Percentiles rank a stretch among this genome's conserved stretches.
Evolutionary conservation across 92 coral and sea anemone genomes (phyloP).

Genomic region (Bergia puertoricense): DNA sequence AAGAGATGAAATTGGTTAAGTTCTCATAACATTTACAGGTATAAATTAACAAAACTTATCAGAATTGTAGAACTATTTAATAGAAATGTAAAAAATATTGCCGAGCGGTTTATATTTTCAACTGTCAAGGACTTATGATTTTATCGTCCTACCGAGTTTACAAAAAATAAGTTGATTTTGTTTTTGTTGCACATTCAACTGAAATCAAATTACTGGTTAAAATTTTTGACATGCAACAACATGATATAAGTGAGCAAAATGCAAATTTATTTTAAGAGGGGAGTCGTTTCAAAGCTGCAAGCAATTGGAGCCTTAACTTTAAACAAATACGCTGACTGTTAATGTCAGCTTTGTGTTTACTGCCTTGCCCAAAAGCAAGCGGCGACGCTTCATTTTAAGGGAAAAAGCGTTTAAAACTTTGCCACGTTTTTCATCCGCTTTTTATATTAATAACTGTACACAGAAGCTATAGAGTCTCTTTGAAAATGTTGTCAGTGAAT

Average conservation of each 20-base stretch:
- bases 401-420: not conserved
- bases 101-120: not conserved
- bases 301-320: not conserved
- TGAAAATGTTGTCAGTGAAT: not conserved
- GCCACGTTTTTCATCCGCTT: not conserved
- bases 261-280: slow-evolving; percentile 1
- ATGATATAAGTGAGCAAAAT: not conserved
- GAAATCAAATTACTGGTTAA: not conserved
- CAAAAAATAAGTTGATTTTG: not conserved
- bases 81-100: not conserved
- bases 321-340: not conserved
- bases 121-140: not conserved
- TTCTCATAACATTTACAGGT: not conserved
- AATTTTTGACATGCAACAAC: not conserved
- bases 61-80: not conserved
- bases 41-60: not conserved
- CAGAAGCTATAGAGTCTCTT: not conserved
- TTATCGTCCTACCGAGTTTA: not conserved
- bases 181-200: not conserved
- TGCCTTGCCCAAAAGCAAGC: not conserved
- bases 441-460: not conserved
- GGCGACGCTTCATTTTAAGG: not conserved
- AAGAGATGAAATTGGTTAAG: not conserved
- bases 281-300: not conserved
- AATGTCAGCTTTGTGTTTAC: not conserved